Evolutionary conservation across 2,113 vertebrate species (phyloP).

Genomic region (Triplophysa siluroides): DNA sequence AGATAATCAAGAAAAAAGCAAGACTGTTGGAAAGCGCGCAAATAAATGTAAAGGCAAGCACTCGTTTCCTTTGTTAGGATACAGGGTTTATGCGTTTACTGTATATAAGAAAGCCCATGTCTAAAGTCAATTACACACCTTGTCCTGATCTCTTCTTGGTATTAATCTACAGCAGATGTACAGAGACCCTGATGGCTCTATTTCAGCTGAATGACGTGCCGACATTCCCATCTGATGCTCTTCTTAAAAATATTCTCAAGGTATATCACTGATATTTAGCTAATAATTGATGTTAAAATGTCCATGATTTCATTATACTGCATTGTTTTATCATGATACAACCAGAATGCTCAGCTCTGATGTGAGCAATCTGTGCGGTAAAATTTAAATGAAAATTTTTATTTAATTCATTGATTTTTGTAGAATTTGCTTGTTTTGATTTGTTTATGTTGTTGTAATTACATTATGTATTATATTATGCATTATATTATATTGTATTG

Average conservation of each 20-base stretch:
- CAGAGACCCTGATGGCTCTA: constrained; percentile 55
- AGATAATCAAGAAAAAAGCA: neutral
- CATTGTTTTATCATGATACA: neutral
- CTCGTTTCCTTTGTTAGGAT: neutral
- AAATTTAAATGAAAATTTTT: neutral
- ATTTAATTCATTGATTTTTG: neutral
- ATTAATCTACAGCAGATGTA: constrained; percentile 58
- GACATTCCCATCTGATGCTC: constrained; percentile 60
- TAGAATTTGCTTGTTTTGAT: neutral
- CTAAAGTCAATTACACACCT: constrained; percentile 68
- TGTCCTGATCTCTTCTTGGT: constrained; percentile 58
- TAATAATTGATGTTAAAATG: constrained; percentile 23
- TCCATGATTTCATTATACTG: neutral
- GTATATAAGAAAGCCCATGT: constrained; percentile 49
- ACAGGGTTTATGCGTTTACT: constrained; percentile 7
- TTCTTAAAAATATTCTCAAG: constrained; percentile 49
- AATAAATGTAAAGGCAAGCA: constrained; percentile 19
- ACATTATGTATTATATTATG: neutral
- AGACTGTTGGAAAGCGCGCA: neutral
- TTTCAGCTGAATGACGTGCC: constrained; percentile 47
- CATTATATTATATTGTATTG: neutral
- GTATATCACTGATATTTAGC: constrained; percentile 24
- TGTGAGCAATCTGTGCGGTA: neutral
- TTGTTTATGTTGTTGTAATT: neutral
- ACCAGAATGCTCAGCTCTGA: neutral